Conservation (phyloP, 2,888 invertebrate genomes). For the Volucella zonaria region DNA sequence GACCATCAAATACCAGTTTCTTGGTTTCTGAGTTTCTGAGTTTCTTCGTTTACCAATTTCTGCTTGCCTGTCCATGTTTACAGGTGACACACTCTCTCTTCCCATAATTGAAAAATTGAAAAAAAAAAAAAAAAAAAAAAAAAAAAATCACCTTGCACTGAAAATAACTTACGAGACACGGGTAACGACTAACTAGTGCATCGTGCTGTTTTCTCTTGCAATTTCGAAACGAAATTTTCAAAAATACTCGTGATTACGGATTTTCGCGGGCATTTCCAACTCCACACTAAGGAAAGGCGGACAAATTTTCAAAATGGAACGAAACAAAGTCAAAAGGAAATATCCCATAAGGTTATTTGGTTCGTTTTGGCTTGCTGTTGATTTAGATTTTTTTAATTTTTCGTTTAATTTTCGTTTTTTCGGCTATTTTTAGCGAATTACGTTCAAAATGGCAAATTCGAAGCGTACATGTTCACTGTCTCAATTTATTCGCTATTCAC, state of each 20-base stretch:
- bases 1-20: constrained; percentile 67
- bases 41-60: constrained; percentile 4
- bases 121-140: constrained; percentile 26
- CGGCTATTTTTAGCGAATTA: constrained; percentile 75
- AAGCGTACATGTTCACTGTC: constrained; percentile 48
- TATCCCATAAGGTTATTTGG: constrained; percentile 40
- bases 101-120: neutral
- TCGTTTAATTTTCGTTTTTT: constrained; percentile 55
- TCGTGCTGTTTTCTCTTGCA: too few relatives aligned
- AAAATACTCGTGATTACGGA: constrained; percentile 1
- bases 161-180: constrained; percentile 15
- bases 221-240: neutral
- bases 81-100: constrained; percentile 62
- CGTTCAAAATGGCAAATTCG: constrained; percentile 69
- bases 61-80: constrained; percentile 38
- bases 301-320: neutral
- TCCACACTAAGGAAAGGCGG: neutral
- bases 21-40: neutral
- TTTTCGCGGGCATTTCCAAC: neutral
- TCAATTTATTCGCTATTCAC: constrained; percentile 38
- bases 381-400: constrained; percentile 24
- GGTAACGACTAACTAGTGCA: too few relatives aligned
- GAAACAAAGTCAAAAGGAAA: constrained; percentile 9
- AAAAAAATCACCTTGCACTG: constrained; percentile 25
- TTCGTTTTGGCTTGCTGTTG: constrained; percentile 17